phyloP scores from a whole-genome alignment of 1,140 invertebrate species.

The Ceratina australensis region DNA sequence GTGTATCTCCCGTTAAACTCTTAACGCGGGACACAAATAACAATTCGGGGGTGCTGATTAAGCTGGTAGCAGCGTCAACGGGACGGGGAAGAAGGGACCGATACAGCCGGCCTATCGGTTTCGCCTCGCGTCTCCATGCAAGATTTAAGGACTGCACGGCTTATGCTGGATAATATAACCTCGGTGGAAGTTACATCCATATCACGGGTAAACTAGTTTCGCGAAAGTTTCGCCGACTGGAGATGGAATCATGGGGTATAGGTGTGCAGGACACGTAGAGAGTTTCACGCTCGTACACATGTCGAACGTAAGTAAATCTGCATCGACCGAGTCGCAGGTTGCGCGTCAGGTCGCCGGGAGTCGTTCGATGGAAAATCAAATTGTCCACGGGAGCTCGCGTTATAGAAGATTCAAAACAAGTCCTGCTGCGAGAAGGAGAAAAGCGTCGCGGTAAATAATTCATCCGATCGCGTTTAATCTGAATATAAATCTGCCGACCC shows the following conservation, averaged over 20 bases:
- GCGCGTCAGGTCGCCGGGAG: background rate
- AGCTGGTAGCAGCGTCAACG: slow-evolving; percentile 10
- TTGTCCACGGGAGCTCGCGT: background rate
- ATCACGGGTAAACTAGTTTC: slow-evolving; percentile 62
- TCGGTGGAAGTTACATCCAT: slow-evolving; percentile 54
- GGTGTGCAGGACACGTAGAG: slow-evolving; percentile 30
- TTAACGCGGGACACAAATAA: slow-evolving; percentile 36
- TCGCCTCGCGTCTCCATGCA: slow-evolving; percentile 1
- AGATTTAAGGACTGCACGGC: slow-evolving; percentile 52
- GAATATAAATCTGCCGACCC: slow-evolving; percentile 12
- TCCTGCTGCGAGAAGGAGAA: background rate
- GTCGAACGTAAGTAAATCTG: slow-evolving; percentile 8
- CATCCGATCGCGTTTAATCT: background rate
- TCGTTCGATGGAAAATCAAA: slow-evolving; percentile 23
- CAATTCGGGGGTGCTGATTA: background rate
- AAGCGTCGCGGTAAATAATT: slow-evolving; percentile 34
- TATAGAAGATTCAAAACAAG: slow-evolving; percentile 26
- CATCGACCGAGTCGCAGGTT: background rate
- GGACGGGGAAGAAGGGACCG: background rate
- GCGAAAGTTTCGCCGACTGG: slow-evolving; percentile 50
- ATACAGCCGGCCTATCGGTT: slow-evolving; percentile 24
- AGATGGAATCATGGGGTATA: slow-evolving; percentile 34
- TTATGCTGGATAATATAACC: slow-evolving; percentile 50
- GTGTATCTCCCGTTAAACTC: slow-evolving; percentile 9
- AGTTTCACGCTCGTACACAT: background rate